These are phyloP conservation scores for Serrognathus titanus DNA, from an alignment of 2,888 invertebrate genomes.

Conservation along the genomic window DNA sequence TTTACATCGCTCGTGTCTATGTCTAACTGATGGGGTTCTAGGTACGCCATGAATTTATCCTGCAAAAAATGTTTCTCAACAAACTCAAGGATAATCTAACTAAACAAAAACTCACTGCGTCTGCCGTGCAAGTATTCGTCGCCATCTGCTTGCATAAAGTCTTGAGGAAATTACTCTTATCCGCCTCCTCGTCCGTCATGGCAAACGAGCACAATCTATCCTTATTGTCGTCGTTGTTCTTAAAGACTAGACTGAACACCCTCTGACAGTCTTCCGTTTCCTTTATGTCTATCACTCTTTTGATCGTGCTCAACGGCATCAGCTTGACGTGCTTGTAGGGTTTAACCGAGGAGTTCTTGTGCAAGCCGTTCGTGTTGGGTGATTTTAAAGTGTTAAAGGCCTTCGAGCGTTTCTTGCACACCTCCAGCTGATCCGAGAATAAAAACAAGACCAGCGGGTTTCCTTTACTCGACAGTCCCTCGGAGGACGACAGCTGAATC, in stretches of 20 bases:
- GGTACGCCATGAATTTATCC: conserved; percentile 76
- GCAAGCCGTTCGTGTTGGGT: conserved; percentile 56
- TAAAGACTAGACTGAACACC: conserved; percentile 86
- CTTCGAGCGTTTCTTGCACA: conserved; percentile 82
- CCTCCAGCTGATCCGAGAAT: conserved; percentile 93
- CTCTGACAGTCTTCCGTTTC: conserved; percentile 87
- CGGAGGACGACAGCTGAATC: conserved; percentile 69
- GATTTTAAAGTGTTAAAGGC: conserved; percentile 68
- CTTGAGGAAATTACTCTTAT: conserved; percentile 77
- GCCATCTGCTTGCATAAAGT: conserved; percentile 88
- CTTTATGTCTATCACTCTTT: conserved; percentile 85
- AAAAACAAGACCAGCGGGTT: conserved; percentile 80
- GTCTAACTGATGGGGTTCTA: conserved; percentile 79
- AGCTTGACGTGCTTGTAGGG: conserved; percentile 89
- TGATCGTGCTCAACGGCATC: conserved; percentile 84
- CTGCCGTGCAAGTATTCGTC: conserved; percentile 87
- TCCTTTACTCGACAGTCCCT: conserved; percentile 81
- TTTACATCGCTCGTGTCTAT: conserved; percentile 86
- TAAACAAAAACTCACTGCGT: conserved; percentile 67
- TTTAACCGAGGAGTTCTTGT: conserved; percentile 63
- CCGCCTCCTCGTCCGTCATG: conserved; percentile 77
- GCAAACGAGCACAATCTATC: conserved; percentile 87
- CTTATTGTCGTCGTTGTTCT: conserved; percentile 80
- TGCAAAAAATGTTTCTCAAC: no score
- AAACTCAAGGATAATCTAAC: background rate